A percentile compares a stretch with the other conserved stretches of the same genome.
Conservation (phyloP, 2,888 invertebrate genomes). For the Galeruca laticollis region DNA sequence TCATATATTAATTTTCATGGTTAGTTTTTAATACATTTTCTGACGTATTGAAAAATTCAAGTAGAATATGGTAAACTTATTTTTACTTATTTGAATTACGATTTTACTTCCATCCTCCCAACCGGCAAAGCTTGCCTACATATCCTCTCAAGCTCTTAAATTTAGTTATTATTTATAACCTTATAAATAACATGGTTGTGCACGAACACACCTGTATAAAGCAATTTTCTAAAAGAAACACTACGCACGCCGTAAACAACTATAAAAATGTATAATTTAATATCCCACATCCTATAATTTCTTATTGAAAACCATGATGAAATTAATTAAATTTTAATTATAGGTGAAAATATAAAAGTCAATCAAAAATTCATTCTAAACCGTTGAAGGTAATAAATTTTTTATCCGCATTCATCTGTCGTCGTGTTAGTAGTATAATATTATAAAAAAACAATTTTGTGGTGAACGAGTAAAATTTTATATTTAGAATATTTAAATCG, state of each 20-base stretch:
- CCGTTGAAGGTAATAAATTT: slow-evolving; percentile 12
- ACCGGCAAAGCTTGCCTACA: not conserved
- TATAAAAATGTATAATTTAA: slow-evolving; percentile 21
- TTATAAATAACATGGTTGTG: slow-evolving; percentile 7
- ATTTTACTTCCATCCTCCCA: not conserved
- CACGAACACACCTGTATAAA: slow-evolving; percentile 11
- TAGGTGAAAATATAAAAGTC: slow-evolving; percentile 27
- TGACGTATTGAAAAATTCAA: too few species aligned
- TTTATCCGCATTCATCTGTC: slow-evolving; percentile 23
- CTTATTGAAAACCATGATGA: slow-evolving; percentile 20
- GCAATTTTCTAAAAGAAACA: not conserved
- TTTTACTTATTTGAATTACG: not conserved
- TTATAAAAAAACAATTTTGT: slow-evolving; percentile 21
- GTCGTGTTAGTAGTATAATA: slow-evolving; percentile 22
- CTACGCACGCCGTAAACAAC: slow-evolving; percentile 2
- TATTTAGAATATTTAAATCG: slow-evolving; percentile 15
- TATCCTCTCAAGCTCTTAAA: not conserved
- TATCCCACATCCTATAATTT: slow-evolving; percentile 27
- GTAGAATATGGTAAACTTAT: not conserved
- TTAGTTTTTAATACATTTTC: too few species aligned
- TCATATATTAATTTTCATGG: too few species aligned
- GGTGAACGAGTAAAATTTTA: slow-evolving; percentile 7
- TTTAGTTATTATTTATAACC: not conserved
- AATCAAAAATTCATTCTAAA: slow-evolving; percentile 24
- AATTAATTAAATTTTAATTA: slow-evolving; percentile 28